Evolutionary conservation across 2,888 invertebrate genomes (phyloP), one percentile per base, ranked within the genome.

Genomic region (Drosophila paracracens): DNA sequence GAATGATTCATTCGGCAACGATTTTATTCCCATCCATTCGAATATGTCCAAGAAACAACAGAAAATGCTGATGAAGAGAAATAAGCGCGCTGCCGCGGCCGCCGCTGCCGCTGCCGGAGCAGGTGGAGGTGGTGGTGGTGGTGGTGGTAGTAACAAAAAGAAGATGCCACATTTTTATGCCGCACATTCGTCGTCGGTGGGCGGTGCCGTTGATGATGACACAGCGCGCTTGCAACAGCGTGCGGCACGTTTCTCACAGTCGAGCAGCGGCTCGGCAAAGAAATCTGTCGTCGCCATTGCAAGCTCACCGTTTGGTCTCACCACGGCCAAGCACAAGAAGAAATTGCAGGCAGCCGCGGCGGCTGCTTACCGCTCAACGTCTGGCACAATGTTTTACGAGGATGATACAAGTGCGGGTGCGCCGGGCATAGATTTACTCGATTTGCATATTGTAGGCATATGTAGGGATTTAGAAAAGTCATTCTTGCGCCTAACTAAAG

Each of bases 391-490:
- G 63, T 92, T 94, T 76, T 95, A 96, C 79, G 96, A 96, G 84
- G 91, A 88, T 68, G 59, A 87, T 59, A 56, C 67, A 27, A 81
- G 76, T 59, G 94, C 95, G 77, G 94, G 97, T 89, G 94, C 95
- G 73, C 93, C 95, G 74, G 94, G 97, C 89, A 96, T 97, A 94
- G 98, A 98, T 94, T 95, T 97, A 94, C 95, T 96, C 85, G 96
- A 96, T 92, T 95, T 97, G 93, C 98, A 98, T 93, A 97, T 99
- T 91, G 96, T 99, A 83, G 99, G 99, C 77, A 98, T 98, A 27
- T 98, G 98, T 94, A 95, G 95, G 92, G 97, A 99, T 92, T 94
- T 99, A 91, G 99, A 99, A 94, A 99, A 99, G 93, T 97, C 97
- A 56, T 99, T 99, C 93, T 95, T 99, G 84, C 95, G 99, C 88